Evolutionary conservation across 2,888 invertebrate species (phyloP).

Genomic region (Theretra japonica): DNA sequence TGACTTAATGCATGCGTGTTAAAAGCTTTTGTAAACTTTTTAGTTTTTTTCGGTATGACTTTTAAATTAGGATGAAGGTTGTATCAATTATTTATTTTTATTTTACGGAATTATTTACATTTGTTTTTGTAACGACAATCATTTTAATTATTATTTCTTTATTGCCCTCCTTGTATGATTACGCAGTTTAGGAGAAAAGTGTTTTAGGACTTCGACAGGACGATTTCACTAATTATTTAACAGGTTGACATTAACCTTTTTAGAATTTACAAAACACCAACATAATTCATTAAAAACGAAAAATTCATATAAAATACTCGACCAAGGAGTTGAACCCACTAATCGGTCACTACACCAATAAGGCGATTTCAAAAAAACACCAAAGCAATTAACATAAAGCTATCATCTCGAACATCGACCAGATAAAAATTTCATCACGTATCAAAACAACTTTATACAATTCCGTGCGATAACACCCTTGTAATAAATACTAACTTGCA

Average conservation of each 20-base stretch:
- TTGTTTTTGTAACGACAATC: not conserved
- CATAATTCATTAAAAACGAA: too few relatives aligned
- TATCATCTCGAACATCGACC: not conserved
- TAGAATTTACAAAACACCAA: too few relatives aligned
- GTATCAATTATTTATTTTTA: constrained; percentile 1
- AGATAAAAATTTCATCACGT: not conserved
- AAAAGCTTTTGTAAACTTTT: not conserved
- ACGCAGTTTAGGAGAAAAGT: not conserved
- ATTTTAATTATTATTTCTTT: too few relatives aligned
- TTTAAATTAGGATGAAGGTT: not conserved
- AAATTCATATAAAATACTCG: too few relatives aligned
- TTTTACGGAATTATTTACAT: not conserved
- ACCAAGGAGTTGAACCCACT: too few relatives aligned
- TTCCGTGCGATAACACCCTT: constrained; percentile 2
- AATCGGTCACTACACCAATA: not conserved
- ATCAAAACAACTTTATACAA: not conserved
- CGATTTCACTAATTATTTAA: too few relatives aligned
- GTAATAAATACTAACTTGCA: constrained; percentile 42
- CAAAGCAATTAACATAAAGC: not conserved
- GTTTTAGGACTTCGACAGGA: not conserved
- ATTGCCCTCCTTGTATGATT: too few relatives aligned
- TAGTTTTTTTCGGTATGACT: not conserved
- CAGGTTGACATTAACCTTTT: too few relatives aligned
- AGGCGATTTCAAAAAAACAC: not conserved
- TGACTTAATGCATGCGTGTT: not conserved